Evolutionary conservation across 2,888 invertebrate genomes (phyloP).

Genomic region (Flexamia atlantica): DNA sequence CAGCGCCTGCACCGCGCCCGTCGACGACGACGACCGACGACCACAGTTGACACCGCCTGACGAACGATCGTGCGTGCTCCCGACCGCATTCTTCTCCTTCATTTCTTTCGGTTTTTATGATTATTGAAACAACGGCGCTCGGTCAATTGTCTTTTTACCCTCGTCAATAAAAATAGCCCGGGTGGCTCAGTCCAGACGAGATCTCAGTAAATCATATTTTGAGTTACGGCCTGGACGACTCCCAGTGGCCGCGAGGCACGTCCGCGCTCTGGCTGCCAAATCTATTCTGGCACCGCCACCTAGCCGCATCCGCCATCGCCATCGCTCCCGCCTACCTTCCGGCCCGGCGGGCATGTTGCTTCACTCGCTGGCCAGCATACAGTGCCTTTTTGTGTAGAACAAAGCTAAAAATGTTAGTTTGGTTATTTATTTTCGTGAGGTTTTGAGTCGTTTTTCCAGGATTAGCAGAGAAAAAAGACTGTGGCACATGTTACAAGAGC

Average conservation of each 20-base stretch:
- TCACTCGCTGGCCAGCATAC: too few species aligned
- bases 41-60: slow-evolving; percentile 50
- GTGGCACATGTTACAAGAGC: too few species aligned
- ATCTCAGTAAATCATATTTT: slow-evolving; percentile 53
- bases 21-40: slow-evolving; percentile 14
- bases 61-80: slow-evolving; percentile 47
- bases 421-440: too few species aligned
- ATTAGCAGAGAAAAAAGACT: too few species aligned
- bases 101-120: slow-evolving; percentile 65
- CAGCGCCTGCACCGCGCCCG: too few species aligned
- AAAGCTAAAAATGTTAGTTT: too few species aligned
- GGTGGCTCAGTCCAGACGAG: slow-evolving; percentile 53
- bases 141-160: slow-evolving; percentile 64
- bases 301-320: slow-evolving; percentile 2
- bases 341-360: background rate
- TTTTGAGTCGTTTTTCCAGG: too few species aligned
- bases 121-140: slow-evolving; percentile 63
- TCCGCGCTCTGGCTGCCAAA: slow-evolving; percentile 14
- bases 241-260: background rate
- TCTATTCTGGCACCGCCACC: slow-evolving; percentile 42
- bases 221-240: slow-evolving; percentile 23
- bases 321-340: slow-evolving; percentile 18
- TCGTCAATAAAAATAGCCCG: slow-evolving; percentile 61
- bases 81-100: slow-evolving; percentile 55
- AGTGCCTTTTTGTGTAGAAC: too few species aligned